Evolutionary conservation across 1,140 invertebrate genomes (phyloP).

Genomic region (Cepaea nemoralis): DNA sequence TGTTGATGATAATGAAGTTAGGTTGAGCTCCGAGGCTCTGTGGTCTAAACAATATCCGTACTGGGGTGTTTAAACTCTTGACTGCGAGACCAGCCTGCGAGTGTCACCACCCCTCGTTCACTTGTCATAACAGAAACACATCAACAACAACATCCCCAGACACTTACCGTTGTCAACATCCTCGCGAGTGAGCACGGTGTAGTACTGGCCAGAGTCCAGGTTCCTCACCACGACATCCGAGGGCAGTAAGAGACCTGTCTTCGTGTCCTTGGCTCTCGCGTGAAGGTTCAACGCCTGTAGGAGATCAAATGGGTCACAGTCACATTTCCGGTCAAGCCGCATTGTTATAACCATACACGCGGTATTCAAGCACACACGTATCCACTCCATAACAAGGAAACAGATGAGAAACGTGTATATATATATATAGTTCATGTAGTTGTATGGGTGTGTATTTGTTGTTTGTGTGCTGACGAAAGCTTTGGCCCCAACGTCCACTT

Average conservation of each 20-base stretch:
- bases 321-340: too few relatives aligned
- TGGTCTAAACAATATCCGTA: too few relatives aligned
- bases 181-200: neutral
- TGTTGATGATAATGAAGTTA: too few relatives aligned
- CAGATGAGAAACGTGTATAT: neutral
- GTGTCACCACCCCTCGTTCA: too few relatives aligned
- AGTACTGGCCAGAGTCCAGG: neutral
- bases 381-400: too few relatives aligned
- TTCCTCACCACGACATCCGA: conserved; percentile 19
- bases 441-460: too few relatives aligned
- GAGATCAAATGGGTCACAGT: neutral
- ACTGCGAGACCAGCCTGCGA: too few relatives aligned
- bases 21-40: too few relatives aligned
- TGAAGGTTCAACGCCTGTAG: conserved; percentile 7
- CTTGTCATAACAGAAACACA: neutral
- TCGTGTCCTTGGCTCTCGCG: conserved; percentile 23
- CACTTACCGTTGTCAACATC: conserved; percentile 17
- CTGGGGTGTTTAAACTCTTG: too few relatives aligned
- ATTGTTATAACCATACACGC: neutral
- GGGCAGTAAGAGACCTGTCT: neutral
- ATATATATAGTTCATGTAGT: neutral
- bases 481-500: too few relatives aligned
- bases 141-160: neutral
- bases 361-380: too few relatives aligned
- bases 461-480: too few relatives aligned